These are phyloP conservation scores for Dendroctonus ponderosae DNA, from an alignment of 1,140 invertebrate species.

Conservation along the genomic window DNA sequence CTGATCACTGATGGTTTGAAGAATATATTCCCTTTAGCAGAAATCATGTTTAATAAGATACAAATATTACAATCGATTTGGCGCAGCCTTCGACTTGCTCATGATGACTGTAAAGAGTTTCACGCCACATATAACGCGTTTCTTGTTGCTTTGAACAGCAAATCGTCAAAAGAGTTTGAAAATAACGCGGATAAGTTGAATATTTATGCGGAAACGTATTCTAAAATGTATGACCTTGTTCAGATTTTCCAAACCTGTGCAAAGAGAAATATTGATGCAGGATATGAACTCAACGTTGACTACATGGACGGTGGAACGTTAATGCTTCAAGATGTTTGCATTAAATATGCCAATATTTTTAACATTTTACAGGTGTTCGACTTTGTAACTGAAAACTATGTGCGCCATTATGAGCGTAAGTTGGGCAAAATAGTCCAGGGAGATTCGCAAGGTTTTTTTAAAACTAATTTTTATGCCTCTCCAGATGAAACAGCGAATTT, in stretches of 20 bases:
- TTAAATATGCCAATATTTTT: slow-evolving; percentile 17
- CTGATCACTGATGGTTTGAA: slow-evolving; percentile 6
- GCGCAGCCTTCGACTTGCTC: slow-evolving; percentile 11
- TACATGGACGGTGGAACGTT: slow-evolving; percentile 21
- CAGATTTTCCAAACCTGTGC: slow-evolving; percentile 10
- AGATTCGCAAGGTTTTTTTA: slow-evolving; percentile 18
- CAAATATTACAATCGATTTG: slow-evolving; percentile 26
- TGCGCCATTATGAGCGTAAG: slow-evolving; percentile 21
- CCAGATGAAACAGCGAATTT: slow-evolving; percentile 6
- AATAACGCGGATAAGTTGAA: slow-evolving; percentile 16
- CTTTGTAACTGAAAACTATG: slow-evolving; percentile 15
- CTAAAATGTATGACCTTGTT: slow-evolving; percentile 10
- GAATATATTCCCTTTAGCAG: slow-evolving; percentile 1
- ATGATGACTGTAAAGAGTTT: slow-evolving; percentile 14
- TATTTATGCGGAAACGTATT: slow-evolving; percentile 16
- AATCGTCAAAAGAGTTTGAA: slow-evolving; percentile 6
- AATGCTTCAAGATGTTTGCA: slow-evolving; percentile 15
- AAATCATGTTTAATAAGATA: slow-evolving; percentile 20
- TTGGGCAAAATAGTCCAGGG: slow-evolving; percentile 15
- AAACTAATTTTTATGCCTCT: slow-evolving; percentile 23
- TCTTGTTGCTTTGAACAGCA: slow-evolving; percentile 7
- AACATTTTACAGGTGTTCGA: slow-evolving; percentile 17
- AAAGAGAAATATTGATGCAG: slow-evolving; percentile 7
- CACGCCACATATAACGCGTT: slow-evolving; percentile 16
- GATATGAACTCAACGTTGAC: slow-evolving; percentile 18